Percentiles rank a stretch among this genome's conserved stretches.
These are phyloP conservation scores for Drosophila pachea DNA, from an alignment of 1,140 invertebrate species.

Conservation along the genomic window DNA sequence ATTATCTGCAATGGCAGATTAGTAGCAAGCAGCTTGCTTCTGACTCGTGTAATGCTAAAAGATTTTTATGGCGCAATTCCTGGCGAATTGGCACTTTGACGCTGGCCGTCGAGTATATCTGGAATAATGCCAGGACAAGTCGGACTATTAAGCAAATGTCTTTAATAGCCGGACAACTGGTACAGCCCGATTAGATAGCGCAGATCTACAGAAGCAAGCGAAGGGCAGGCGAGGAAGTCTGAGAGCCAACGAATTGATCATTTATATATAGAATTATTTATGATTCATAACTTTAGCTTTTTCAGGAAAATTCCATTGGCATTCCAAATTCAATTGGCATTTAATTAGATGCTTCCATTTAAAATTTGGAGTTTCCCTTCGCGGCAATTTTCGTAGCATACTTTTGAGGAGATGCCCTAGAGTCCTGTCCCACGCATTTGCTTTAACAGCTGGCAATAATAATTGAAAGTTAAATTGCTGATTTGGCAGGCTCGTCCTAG, in stretches of 20 bases:
- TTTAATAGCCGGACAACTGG: constrained; percentile 25
- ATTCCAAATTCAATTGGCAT: no score
- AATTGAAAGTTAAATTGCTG: background rate
- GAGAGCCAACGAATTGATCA: background rate
- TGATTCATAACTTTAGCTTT: no score
- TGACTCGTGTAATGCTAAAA: constrained; percentile 62
- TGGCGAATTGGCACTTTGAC: constrained; percentile 33
- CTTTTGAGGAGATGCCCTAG: background rate
- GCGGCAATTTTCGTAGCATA: background rate
- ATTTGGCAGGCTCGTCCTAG: background rate
- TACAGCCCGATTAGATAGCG: background rate
- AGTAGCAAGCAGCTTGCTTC: constrained; percentile 44
- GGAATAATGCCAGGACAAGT: constrained; percentile 41
- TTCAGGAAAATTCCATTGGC: no score
- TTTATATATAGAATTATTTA: background rate
- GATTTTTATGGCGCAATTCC: constrained; percentile 69
- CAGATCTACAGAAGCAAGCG: background rate
- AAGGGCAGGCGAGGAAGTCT: background rate
- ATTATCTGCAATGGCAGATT: constrained; percentile 71
- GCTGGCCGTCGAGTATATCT: constrained; percentile 11
- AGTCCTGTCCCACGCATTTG: no score
- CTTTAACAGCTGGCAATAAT: background rate
- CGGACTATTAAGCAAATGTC: constrained; percentile 40
- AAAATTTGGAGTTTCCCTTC: background rate
- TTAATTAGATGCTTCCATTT: background rate